These are phyloP conservation scores for Diplogasteroides magnus DNA, from an alignment of 1,140 invertebrate genomes.

Conservation along the genomic window DNA sequence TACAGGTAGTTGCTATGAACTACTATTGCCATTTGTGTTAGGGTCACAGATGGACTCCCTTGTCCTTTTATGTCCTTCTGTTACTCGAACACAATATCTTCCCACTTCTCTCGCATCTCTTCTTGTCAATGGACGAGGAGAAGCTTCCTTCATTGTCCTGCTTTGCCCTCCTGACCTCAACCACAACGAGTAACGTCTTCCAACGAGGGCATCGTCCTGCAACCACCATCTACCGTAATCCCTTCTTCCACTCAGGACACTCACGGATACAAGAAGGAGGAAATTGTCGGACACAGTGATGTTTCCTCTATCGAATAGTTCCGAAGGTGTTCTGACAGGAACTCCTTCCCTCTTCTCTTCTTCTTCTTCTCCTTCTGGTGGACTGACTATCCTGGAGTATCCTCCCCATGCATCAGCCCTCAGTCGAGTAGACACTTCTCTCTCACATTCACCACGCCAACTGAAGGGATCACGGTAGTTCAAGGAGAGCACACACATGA, in stretches of 20 bases:
- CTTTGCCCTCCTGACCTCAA: background rate
- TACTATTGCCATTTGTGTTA: constrained; percentile 34
- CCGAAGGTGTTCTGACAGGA: background rate
- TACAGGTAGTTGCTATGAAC: constrained; percentile 32
- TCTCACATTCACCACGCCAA: background rate
- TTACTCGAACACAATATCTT: background rate
- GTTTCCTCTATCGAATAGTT: background rate
- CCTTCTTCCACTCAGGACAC: background rate
- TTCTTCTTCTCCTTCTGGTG: background rate
- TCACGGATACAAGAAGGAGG: background rate
- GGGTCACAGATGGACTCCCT: background rate
- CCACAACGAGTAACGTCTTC: background rate
- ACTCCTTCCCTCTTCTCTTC: background rate
- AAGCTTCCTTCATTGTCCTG: background rate
- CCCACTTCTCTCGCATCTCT: background rate
- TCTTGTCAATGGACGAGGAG: background rate
- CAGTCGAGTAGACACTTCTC: background rate
- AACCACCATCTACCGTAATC: background rate
- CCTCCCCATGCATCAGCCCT: background rate
- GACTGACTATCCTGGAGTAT: background rate
- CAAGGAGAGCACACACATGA: background rate
- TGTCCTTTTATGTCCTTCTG: background rate
- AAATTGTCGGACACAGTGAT: background rate
- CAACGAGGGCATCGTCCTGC: background rate
- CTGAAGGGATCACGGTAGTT: no score